Base-by-base conservation (phyloP, 2,797 vertebrate genomes). In the Synaphobranchus kaupii region DNA sequence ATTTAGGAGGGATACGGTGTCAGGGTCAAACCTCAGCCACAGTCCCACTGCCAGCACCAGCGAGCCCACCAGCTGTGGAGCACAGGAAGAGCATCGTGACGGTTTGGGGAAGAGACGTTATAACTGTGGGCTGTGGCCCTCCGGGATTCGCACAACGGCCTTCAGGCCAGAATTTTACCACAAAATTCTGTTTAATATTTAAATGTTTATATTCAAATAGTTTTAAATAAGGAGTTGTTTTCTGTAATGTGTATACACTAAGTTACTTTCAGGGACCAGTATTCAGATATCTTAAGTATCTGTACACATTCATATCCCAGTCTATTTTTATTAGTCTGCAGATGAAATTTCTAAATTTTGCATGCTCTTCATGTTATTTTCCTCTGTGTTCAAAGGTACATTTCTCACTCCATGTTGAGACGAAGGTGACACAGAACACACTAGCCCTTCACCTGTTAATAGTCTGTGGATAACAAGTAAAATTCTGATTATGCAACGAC, bases 1-100 rank as follows among this genome's bases (percentile, higher is more conserved):
- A 5, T 94, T 96, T 84, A 97, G 94, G 87, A 97, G 94, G 82
- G 94, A 91, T n/a, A 95, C 93, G 0, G 97, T 96, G 90, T 96
- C 91, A 9, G 96, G 96, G 90, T 98, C 97, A 71, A 99, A 97
- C 15, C 98, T 96, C 83, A 99, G 95, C 98, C 98, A 99, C 17
- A 99, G 95, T 68, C 98, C 98, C 85, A 99, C 97, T 0, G 97
- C 97, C 86, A 99, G 95, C 87, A 99, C 97, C 83, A 97, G 96
- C 2, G 97, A 94, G 84, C 98, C 98, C 71, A 97, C 97, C 95
- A 99, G 90, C 98, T 99, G 94, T 25, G 34, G 84, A 73, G 63
- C 34, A 66, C 71, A 89, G 85, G 15, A 85, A 34, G 44, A 63
- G 60, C 78, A 63, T 0, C 0, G 48, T 63, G 50, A 76, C 6